phyloP scores from a whole-genome alignment of 1,140 invertebrate species.

The Penaeus chinensis region DNA sequence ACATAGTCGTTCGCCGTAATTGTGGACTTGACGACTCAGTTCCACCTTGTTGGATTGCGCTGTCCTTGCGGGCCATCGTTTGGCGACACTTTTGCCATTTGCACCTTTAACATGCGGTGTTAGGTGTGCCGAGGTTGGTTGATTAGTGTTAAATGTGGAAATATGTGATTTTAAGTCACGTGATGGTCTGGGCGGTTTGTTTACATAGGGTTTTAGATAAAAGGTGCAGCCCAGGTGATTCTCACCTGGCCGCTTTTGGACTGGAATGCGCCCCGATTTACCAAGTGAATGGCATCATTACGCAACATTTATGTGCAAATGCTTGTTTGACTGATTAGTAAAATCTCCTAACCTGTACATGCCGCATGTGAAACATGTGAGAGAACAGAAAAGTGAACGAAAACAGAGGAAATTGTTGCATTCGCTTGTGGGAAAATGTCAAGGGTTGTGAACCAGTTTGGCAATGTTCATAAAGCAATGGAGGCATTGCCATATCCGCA shows the following conservation, averaged over 20 bases:
- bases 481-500: neutral
- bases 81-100: slow-evolving; percentile 36
- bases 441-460: slow-evolving; percentile 44
- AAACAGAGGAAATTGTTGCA: neutral
- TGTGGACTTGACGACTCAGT: slow-evolving; percentile 57
- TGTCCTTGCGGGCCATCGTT: slow-evolving; percentile 39
- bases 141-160: neutral
- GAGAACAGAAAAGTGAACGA: slow-evolving; percentile 1
- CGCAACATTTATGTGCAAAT: too few relatives aligned
- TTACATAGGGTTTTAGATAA: slow-evolving; percentile 43
- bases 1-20: slow-evolving; percentile 53
- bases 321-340: too few relatives aligned
- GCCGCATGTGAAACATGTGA: neutral
- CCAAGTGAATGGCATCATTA: too few relatives aligned
- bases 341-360: too few relatives aligned
- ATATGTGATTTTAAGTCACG: slow-evolving; percentile 28
- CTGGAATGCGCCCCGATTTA: slow-evolving; percentile 29
- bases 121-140: slow-evolving; percentile 32
- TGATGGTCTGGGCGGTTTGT: slow-evolving; percentile 50
- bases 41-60: slow-evolving; percentile 46
- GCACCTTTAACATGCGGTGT: slow-evolving; percentile 7
- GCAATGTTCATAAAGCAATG: slow-evolving; percentile 34
- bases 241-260: slow-evolving; percentile 27
- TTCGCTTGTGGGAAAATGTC: slow-evolving; percentile 32
- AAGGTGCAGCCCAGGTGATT: slow-evolving; percentile 27